These are phyloP conservation scores for Lepidocyrtoides sp. DNA, from an alignment of 2,888 invertebrate species.

Conservation along the genomic window DNA sequence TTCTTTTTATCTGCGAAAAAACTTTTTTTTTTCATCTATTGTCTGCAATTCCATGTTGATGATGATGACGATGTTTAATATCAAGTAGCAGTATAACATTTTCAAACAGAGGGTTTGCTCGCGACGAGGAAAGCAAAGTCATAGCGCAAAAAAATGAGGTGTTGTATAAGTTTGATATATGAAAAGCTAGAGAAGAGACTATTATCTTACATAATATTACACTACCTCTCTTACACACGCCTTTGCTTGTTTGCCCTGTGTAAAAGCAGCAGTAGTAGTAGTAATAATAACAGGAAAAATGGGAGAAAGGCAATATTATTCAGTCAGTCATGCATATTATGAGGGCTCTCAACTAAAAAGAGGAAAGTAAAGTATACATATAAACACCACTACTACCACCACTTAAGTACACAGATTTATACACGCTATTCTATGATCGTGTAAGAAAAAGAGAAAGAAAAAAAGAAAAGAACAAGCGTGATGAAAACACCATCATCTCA, in stretches of 20 bases:
- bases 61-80: background rate
- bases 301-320: constrained; percentile 42
- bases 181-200: constrained; percentile 31
- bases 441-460: background rate
- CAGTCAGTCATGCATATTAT: constrained; percentile 70
- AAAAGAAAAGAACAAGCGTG: background rate
- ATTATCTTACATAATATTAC: constrained; percentile 33
- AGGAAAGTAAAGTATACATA: background rate
- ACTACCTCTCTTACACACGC: too few relatives aligned
- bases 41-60: constrained; percentile 41
- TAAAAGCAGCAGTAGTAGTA: background rate
- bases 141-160: constrained; percentile 43
- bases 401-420: constrained; percentile 38
- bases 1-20: background rate
- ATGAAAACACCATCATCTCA: background rate
- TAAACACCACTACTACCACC: background rate
- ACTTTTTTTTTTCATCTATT: constrained; percentile 13
- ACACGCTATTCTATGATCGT: background rate
- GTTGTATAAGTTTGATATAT: constrained; percentile 37
- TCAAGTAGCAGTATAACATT: constrained; percentile 43
- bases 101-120: background rate
- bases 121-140: constrained; percentile 16
- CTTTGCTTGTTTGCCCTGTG: background rate
- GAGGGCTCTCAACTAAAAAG: constrained; percentile 39
- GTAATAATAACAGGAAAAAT: background rate